Conservation (phyloP, 2,113 vertebrate species). For the Colius striatus region DNA sequence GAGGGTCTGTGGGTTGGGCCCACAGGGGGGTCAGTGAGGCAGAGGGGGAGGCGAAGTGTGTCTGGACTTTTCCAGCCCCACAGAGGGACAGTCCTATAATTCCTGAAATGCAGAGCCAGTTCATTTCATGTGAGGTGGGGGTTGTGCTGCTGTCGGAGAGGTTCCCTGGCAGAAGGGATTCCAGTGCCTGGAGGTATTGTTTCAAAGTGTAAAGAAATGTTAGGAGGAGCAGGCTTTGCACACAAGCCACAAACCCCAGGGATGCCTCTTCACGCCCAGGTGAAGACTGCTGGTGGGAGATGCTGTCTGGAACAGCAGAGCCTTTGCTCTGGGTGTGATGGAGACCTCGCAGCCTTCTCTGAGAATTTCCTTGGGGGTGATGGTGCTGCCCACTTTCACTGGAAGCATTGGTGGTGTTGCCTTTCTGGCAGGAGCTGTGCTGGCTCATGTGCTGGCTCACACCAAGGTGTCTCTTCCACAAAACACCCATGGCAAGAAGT, state of each 20-base stretch:
- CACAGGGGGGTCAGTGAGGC: not conserved
- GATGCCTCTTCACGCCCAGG: not conserved
- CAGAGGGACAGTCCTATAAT: rapidly evolving
- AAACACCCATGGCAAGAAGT: not conserved
- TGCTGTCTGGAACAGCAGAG: not conserved
- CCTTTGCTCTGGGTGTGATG: not conserved
- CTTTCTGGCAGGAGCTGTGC: not conserved
- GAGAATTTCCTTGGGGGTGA: not conserved
- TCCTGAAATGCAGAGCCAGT: not conserved
- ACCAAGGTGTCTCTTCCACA: not conserved
- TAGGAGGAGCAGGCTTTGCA: not conserved
- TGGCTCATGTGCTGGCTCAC: not conserved
- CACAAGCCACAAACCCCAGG: not conserved
- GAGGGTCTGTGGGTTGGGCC: not conserved
- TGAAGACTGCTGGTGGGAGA: not conserved
- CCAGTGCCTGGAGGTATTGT: not conserved
- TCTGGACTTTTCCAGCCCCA: not conserved
- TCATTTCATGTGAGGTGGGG: not conserved
- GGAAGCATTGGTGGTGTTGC: not conserved
- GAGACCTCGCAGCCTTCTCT: not conserved
- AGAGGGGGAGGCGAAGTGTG: not conserved
- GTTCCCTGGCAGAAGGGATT: not conserved
- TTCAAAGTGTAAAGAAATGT: not conserved
- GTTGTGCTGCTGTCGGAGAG: not conserved
- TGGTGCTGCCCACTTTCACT: not conserved